These are phyloP conservation scores for Puffinus mauretanicus DNA, from an alignment of 2,113 vertebrate species.

Conservation along the genomic window DNA sequence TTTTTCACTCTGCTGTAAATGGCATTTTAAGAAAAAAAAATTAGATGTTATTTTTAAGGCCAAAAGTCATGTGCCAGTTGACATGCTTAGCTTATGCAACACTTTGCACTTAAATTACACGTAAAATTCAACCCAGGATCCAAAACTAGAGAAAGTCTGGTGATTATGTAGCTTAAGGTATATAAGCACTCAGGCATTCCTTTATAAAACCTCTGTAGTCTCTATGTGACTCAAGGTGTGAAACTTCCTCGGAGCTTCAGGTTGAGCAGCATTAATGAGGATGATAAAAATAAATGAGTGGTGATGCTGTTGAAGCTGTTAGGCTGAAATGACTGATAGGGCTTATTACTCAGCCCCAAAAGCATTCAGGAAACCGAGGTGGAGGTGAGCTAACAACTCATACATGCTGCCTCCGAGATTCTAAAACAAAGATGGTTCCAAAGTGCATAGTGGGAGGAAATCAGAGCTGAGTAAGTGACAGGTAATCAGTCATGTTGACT, in stretches of 20 bases:
- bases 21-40: not conserved
- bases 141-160: not conserved
- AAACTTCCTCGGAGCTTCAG: not conserved
- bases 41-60: not conserved
- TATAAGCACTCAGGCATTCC: not conserved
- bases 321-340: not conserved
- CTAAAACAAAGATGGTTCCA: not conserved
- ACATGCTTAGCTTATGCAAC: not conserved
- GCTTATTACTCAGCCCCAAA: not conserved
- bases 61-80: not conserved
- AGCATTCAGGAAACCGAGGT: not conserved
- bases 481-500: constrained; percentile 43
- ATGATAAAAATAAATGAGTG: not conserved
- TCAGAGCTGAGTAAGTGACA: constrained; percentile 1
- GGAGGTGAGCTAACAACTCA: not conserved
- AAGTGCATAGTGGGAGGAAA: not conserved
- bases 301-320: not conserved
- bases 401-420: not conserved
- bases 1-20: not conserved
- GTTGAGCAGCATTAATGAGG: not conserved
- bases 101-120: not conserved
- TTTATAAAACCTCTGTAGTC: not conserved
- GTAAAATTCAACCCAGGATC: not conserved
- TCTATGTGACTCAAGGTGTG: not conserved
- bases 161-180: not conserved